Percentiles rank a stretch among this genome's conserved stretches.
Conservation (phyloP, 2,113 vertebrate genomes). For the Rhinogobius similis region DNA sequence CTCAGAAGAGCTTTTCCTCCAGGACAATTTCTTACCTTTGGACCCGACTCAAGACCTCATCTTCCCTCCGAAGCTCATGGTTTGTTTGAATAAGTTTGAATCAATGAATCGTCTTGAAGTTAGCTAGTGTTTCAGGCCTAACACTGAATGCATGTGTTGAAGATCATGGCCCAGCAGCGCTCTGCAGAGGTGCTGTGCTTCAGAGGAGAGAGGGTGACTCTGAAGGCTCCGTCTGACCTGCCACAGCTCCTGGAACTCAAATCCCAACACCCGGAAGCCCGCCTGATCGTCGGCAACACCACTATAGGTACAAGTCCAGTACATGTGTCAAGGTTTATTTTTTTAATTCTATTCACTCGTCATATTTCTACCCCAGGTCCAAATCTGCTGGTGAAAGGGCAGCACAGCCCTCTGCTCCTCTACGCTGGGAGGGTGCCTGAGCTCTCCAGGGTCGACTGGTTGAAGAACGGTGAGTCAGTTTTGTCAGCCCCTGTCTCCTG, state of each 20-base stretch:
- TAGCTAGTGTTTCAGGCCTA: too few relatives aligned
- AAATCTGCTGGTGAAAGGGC: slow-evolving; percentile 6
- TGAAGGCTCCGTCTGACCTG: slow-evolving; percentile 76
- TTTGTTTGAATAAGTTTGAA: neutral
- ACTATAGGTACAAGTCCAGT: slow-evolving; percentile 69
- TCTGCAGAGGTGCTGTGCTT: slow-evolving; percentile 71
- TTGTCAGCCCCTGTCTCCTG: too few relatives aligned
- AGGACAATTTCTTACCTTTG: slow-evolving; percentile 72
- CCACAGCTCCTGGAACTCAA: slow-evolving; percentile 82
- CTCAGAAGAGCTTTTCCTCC: slow-evolving; percentile 65
- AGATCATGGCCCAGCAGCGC: slow-evolving; percentile 74
- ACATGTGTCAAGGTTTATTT: too few relatives aligned
- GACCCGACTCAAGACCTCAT: slow-evolving; percentile 86
- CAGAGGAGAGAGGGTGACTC: slow-evolving; percentile 73
- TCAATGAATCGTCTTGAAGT: too few relatives aligned
- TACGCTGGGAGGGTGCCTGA: slow-evolving; percentile 15
- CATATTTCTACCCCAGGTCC: slow-evolving; percentile 1
- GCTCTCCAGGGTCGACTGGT: neutral
- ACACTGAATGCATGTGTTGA: neutral
- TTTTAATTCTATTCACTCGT: neutral
- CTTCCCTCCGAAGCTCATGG: slow-evolving; percentile 86
- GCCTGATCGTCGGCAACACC: slow-evolving; percentile 84
- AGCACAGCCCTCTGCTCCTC: slow-evolving; percentile 10
- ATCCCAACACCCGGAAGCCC: slow-evolving; percentile 76
- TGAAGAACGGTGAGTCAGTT: neutral